Percentiles rank a stretch among this genome's conserved stretches.
Conservation (phyloP, 2,797 vertebrate species). For the Dendrocincla fuliginosa region DNA sequence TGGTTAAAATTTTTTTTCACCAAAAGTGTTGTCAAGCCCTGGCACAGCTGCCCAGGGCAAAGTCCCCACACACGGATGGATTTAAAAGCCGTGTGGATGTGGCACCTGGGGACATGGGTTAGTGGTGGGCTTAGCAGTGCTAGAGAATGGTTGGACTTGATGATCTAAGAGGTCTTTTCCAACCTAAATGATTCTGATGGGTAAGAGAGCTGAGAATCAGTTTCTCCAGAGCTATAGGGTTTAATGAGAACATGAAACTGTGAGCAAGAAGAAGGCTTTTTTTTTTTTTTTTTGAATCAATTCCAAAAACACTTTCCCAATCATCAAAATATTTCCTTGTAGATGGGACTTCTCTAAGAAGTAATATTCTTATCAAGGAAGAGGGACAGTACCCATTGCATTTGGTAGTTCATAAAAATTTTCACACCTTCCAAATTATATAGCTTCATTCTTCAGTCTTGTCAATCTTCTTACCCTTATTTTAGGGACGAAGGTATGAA, state of each 20-base stretch:
- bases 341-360: background rate
- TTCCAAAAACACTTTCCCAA: background rate
- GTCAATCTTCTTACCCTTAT: background rate
- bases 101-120: background rate
- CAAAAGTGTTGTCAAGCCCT: background rate
- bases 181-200: background rate
- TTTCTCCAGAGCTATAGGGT: background rate
- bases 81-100: background rate
- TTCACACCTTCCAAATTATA: background rate
- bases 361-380: background rate
- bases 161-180: background rate
- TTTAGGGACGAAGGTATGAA: background rate
- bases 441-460: background rate
- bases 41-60: background rate
- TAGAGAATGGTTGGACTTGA: background rate
- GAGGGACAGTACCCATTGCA: background rate
- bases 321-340: background rate
- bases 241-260: background rate
- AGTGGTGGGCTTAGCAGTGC: background rate
- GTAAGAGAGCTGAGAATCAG: accelerated
- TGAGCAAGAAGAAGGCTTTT: background rate
- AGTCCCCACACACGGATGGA: background rate
- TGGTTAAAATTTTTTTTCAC: background rate
- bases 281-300: background rate
- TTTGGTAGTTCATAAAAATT: background rate